Evolutionary conservation across 2,797 vertebrate genomes (phyloP), one percentile per base, ranked within the genome.

Genomic region (Pantherophis vulpinus): DNA sequence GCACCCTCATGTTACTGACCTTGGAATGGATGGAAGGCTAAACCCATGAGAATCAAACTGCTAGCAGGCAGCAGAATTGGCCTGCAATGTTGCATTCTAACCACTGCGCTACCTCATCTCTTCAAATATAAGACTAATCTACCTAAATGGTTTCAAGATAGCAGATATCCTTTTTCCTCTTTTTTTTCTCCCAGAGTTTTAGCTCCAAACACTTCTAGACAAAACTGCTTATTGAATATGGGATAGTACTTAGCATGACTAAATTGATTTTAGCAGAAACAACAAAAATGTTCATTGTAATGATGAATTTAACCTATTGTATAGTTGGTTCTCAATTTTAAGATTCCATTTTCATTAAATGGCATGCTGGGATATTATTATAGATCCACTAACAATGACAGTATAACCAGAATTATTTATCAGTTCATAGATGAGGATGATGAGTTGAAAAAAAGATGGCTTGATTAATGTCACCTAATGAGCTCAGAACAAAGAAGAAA

Each of bases 151-250:
- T 89, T 93, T 94, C 94, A 92, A 93, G 97, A 95, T 86, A 94
- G 95, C 96, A 95, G 93, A 90, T 29, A 87, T 92, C 96, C 13
- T 95, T 95, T 95, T 96, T 60, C 93, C 93, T 96, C 94, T 91
- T 93, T 11, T n/a, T 29, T 58, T 42, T 12, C 83, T 9, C 93
- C 94, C 47, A 11, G 93, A 87, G 86, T 88, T 23, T 55, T n/a
- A 51, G 11, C 5, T 32, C 6, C 42, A 58, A 20, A 18, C 47
- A 87, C 18, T n/a, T 59, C 27, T 16, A 74, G 42, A 59, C 37
- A 16, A 51, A 25, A 29, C 27, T 23, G 27, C n/a, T 13, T 29
- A 55, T 51, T 74, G 18, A 59, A 92, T 25, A 58, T 20, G 27
- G 5, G 27, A 58, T 27, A 23, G 5, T 54, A 27, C 56, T 29